These are phyloP conservation scores for Xiphias gladius DNA, from an alignment of 2,113 vertebrate genomes.

Conservation along the genomic window DNA sequence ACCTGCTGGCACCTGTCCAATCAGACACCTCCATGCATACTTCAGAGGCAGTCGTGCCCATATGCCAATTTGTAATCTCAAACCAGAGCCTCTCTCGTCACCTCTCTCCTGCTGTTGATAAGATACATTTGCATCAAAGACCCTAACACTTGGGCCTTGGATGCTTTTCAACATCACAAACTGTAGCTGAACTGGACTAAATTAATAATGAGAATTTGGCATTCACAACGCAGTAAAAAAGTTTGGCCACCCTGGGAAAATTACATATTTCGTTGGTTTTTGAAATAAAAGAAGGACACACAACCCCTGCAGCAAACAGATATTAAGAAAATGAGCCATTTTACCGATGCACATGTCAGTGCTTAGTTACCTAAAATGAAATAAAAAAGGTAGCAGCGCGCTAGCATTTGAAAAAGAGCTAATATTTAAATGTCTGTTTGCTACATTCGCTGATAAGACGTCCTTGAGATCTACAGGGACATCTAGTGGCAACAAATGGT, in stretches of 20 bases:
- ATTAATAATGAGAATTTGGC: not conserved
- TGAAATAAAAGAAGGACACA: too few relatives aligned
- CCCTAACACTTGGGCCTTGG: too few relatives aligned
- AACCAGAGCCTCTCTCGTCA: not conserved
- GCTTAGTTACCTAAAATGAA: too few relatives aligned
- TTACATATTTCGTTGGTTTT: too few relatives aligned
- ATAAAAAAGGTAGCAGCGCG: too few relatives aligned
- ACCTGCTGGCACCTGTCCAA: slow-evolving; percentile 58
- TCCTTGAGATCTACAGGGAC: slow-evolving; percentile 1
- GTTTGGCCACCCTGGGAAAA: not conserved
- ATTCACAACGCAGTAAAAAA: not conserved
- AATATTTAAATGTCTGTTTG: not conserved
- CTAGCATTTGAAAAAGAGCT: not conserved
- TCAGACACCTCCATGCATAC: slow-evolving; percentile 19
- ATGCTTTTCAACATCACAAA: not conserved
- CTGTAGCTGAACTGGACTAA: not conserved
- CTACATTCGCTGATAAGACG: not conserved
- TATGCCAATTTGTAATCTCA: not conserved
- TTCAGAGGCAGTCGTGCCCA: not conserved
- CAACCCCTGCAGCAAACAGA: too few relatives aligned
- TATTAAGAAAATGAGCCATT: too few relatives aligned
- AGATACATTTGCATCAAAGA: not conserved
- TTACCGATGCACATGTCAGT: too few relatives aligned
- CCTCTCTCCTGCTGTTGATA: not conserved
- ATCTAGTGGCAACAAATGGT: slow-evolving; percentile 37